phyloP scores from a whole-genome alignment of 2,113 vertebrate genomes.

The Eolophus roseicapilla region DNA sequence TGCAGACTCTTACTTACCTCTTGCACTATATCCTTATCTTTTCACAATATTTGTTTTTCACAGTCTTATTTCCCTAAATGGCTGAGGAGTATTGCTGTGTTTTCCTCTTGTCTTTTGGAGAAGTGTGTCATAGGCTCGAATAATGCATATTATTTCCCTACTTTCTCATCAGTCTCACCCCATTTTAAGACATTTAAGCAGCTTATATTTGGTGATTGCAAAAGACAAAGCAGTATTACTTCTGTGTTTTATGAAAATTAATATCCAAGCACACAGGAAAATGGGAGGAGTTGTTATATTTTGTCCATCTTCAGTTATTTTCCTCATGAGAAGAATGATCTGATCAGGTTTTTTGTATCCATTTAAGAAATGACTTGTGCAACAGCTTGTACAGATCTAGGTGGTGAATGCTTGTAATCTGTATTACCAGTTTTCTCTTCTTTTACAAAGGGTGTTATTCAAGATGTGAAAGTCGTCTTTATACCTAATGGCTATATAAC shows the following conservation, averaged over 20 bases:
- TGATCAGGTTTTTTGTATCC: not conserved
- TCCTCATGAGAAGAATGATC: not conserved
- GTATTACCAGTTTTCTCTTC: conserved; percentile 64
- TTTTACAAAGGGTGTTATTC: conserved; percentile 87
- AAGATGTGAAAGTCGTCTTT: conserved; percentile 92
- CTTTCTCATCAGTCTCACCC: not conserved
- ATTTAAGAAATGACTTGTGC: not conserved
- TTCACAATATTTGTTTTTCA: conserved; percentile 21
- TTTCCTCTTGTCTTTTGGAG: not conserved
- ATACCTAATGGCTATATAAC: conserved; percentile 91
- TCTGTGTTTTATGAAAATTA: not conserved
- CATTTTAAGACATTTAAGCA: conserved; percentile 1
- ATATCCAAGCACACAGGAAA: not conserved
- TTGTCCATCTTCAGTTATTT: not conserved
- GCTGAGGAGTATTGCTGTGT: not conserved
- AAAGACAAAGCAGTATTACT: not conserved
- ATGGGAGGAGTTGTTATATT: not conserved
- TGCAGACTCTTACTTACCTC: not conserved
- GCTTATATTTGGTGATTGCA: not conserved
- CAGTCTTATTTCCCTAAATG: not conserved
- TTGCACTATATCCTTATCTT: not conserved
- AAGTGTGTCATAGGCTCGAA: not conserved
- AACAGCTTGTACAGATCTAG: not conserved
- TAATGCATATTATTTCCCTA: not conserved
- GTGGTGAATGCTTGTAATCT: not conserved